Evolutionary conservation across 1,140 invertebrate species (phyloP).

Genomic region (Lutraria rhynchaena): DNA sequence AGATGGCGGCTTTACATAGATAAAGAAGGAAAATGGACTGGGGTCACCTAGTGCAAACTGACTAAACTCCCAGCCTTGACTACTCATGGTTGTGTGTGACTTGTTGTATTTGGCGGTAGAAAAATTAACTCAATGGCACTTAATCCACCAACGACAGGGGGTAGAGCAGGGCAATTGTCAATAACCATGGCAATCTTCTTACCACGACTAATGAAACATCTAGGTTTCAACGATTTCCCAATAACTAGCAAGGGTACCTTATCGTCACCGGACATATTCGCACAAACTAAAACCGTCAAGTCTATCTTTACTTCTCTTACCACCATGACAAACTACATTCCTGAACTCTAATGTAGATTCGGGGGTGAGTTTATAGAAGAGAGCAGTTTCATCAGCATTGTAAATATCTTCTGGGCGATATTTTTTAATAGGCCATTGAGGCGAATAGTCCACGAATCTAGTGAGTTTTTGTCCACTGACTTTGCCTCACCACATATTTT

Average conservation of each 20-base stretch:
- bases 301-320: slow-evolving; percentile 61
- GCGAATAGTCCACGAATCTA: neutral
- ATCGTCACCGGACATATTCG: slow-evolving; percentile 63
- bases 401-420: slow-evolving; percentile 40
- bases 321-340: slow-evolving; percentile 41
- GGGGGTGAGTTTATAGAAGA: slow-evolving; percentile 49
- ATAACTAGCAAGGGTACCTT: slow-evolving; percentile 63
- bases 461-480: neutral
- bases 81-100: no score
- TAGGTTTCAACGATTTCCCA: slow-evolving; percentile 55
- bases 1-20: no score
- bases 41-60: no score
- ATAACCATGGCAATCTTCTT: slow-evolving; percentile 60
- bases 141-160: no score
- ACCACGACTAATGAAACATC: slow-evolving; percentile 44
- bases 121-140: no score
- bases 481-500: slow-evolving; percentile 29
- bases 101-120: no score
- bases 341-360: slow-evolving; percentile 41
- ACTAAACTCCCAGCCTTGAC: no score
- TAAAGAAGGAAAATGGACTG: no score
- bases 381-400: slow-evolving; percentile 56
- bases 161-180: slow-evolving; percentile 60
- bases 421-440: neutral
- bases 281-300: slow-evolving; percentile 62